Conservation (phyloP, 1,140 invertebrate genomes). For the Drosophila aff. region DNA sequence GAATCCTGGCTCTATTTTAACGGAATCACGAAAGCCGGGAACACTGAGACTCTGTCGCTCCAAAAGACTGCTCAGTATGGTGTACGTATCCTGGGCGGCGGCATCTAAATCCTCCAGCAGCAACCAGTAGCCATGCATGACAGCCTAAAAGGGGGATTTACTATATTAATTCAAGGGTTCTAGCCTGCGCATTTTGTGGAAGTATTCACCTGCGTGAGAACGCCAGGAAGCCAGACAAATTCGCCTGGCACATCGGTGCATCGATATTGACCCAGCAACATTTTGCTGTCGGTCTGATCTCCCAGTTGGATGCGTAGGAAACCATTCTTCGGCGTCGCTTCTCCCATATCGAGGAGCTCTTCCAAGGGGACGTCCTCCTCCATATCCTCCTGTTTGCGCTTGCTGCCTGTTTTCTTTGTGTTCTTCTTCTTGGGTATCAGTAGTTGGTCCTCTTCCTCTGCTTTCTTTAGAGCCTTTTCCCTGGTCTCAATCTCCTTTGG, state of each 20-base stretch:
- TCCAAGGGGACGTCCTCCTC: slow-evolving; percentile 6
- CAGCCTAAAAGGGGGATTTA: slow-evolving; percentile 88
- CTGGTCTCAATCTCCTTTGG: slow-evolving; percentile 53
- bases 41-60: slow-evolving; percentile 94
- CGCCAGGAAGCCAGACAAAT: slow-evolving; percentile 98
- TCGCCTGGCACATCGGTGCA: slow-evolving; percentile 99
- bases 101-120: slow-evolving; percentile 98
- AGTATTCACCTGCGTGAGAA: slow-evolving; percentile 90
- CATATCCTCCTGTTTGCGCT: slow-evolving; percentile 45
- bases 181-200: background rate
- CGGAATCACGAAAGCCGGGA: slow-evolving; percentile 93
- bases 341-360: slow-evolving; percentile 51
- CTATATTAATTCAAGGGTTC: background rate
- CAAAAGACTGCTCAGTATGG: slow-evolving; percentile 93
- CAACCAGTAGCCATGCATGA: slow-evolving; percentile 95
- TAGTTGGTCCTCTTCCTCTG: slow-evolving; percentile 52
- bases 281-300: slow-evolving; percentile 99
- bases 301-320: slow-evolving; percentile 93
- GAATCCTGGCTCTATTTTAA: slow-evolving; percentile 93
- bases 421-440: slow-evolving; percentile 60
- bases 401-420: slow-evolving; percentile 36
- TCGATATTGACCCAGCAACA: slow-evolving; percentile 96
- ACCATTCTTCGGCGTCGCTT: slow-evolving; percentile 57
- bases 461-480: slow-evolving; percentile 14
- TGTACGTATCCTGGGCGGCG: slow-evolving; percentile 96